Base-by-base conservation (phyloP, 2,113 vertebrate genomes). In the Azemiops feae region DNA sequence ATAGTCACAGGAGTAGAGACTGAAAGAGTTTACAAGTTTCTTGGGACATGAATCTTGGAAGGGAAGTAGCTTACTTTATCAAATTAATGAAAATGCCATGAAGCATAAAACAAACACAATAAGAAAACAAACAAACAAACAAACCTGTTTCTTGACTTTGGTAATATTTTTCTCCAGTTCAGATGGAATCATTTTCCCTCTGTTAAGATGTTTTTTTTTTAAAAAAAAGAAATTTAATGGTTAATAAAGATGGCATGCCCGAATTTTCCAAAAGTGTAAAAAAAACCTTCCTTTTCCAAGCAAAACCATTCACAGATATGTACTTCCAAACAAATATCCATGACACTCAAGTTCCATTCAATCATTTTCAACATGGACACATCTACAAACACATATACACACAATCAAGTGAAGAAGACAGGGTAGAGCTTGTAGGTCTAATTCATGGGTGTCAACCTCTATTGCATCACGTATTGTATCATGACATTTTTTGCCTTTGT, bases 161-260 rank as follows among this genome's bases (percentile, higher is more conserved):
- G 96, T 50, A 93, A 98, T 97, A 94, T 96, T 96, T 93, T 94
- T 90, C 94, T 98, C 95, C 9, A 98, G 96, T 93, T 98, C 97
- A 91, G 93, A 93, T 89, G 96, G 94, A 94, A 98, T 98, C 90
- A 98, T 98, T 96, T 98, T 98, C 74, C 97, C 96, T 58, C 95
- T 98, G 1, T 57, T 89, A 96, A 90, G 88, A 53, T 64, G 18
- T 22, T 43, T 43, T 91, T 50, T 50, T 50, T 9, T 43, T 43
- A 45, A 94, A 95, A 22, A 87, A 91, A 89, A 30, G 1, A 53
- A 25, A 20, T 58, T 14, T 9, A 57, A 20, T 0, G 0, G 18
- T 57, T 57, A 39, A 2, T n/a, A 55, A 85, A n/a, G 11, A 85
- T 43, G 25, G 14, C 4, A 30, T 58, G 1, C 9, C 11, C 20